phyloP scores from a whole-genome alignment of 1,140 invertebrate genomes.

The Heterodera schachtii region DNA sequence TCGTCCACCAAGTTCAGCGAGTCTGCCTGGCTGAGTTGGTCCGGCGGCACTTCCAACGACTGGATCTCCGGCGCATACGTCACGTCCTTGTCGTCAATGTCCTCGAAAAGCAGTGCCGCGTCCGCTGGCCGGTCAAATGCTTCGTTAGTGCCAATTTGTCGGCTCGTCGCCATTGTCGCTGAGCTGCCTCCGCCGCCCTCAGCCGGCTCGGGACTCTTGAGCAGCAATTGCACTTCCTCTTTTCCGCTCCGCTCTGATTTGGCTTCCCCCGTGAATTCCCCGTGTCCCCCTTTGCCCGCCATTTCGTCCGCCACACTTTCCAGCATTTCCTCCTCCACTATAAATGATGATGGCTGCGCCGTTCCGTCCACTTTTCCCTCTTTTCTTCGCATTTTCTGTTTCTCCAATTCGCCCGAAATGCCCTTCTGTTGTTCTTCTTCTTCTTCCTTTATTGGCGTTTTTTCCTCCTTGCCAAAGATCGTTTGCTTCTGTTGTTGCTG shows the following conservation, averaged over 20 bases:
- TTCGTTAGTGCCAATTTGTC: conserved; percentile 27
- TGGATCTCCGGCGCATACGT: conserved; percentile 63
- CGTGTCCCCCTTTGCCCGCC: not conserved
- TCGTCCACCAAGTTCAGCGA: conserved; percentile 42
- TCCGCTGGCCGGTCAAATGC: conserved; percentile 40
- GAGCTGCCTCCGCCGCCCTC: conserved; percentile 20
- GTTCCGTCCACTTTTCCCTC: conserved; percentile 11
- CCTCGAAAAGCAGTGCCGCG: conserved; percentile 42
- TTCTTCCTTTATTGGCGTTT: not conserved
- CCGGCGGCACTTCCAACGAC: conserved; percentile 58
- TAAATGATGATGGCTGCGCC: conserved; percentile 1
- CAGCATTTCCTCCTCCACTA: conserved; percentile 33
- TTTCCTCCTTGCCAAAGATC: no score
- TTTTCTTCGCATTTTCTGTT: not conserved
- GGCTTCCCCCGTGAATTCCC: not conserved
- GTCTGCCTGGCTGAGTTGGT: conserved; percentile 57
- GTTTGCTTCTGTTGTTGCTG: not conserved
- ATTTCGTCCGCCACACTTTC: conserved; percentile 15
- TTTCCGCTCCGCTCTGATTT: not conserved
- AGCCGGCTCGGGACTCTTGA: not conserved
- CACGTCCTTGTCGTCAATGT: conserved; percentile 55
- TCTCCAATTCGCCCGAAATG: not conserved
- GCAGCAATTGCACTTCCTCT: not conserved
- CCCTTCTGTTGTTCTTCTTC: not conserved
- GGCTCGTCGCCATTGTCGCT: conserved; percentile 14